These are phyloP conservation scores for Diachasmimorpha longicaudata DNA, from an alignment of 1,140 invertebrate species.

Conservation along the genomic window DNA sequence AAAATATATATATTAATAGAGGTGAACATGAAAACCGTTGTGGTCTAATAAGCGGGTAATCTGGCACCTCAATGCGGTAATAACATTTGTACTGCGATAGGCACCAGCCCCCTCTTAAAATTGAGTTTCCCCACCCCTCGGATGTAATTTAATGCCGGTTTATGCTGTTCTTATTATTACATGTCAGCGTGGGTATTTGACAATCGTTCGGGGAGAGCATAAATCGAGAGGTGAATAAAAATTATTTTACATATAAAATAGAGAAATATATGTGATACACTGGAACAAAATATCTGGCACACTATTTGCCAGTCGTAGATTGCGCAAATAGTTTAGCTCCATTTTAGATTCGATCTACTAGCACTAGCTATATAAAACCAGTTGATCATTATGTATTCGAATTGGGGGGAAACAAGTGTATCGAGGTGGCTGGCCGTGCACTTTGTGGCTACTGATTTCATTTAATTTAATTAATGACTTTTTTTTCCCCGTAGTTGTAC, in stretches of 20 bases:
- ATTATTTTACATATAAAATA: neutral
- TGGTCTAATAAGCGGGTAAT: constrained; percentile 37
- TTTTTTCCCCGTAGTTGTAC: neutral
- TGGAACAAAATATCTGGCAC: neutral
- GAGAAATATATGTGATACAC: neutral
- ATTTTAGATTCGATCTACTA: neutral
- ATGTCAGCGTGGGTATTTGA: neutral
- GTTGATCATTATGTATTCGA: constrained; percentile 19
- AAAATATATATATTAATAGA: neutral
- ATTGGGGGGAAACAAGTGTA: constrained; percentile 7
- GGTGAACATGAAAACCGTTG: constrained; percentile 25
- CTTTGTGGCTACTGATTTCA: neutral
- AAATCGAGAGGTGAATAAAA: neutral
- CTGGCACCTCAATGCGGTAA: constrained; percentile 27
- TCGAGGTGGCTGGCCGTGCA: neutral
- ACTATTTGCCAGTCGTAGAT: neutral
- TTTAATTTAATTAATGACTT: constrained; percentile 10
- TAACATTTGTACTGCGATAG: constrained; percentile 10
- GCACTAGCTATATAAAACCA: constrained; percentile 6
- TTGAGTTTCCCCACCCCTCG: constrained; percentile 13
- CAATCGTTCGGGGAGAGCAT: neutral
- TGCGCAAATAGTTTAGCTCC: neutral
- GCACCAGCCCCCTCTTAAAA: constrained; percentile 1
- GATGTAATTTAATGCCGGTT: neutral
- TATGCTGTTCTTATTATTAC: neutral